These are phyloP conservation scores for Acrocephalus scirpaceus DNA, from an alignment of 2,797 vertebrate species.

Conservation along the genomic window DNA sequence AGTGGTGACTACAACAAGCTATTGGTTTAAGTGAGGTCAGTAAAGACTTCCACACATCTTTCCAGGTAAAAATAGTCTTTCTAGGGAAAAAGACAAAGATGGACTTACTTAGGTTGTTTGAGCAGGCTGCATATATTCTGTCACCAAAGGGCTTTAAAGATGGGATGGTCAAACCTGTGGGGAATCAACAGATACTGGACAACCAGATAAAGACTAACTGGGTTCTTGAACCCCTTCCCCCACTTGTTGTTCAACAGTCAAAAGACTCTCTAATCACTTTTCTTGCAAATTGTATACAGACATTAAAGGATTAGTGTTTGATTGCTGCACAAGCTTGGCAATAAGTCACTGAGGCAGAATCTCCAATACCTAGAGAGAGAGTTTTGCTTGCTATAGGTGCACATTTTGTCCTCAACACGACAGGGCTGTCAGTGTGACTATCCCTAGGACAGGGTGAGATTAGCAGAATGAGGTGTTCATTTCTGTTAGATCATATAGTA, in stretches of 20 bases:
- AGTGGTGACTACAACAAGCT: rapidly evolving
- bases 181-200: background rate
- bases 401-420: background rate
- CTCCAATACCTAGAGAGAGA: background rate
- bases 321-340: background rate
- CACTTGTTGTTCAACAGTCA: background rate
- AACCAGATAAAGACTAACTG: background rate
- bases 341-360: background rate
- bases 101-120: background rate
- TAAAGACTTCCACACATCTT: background rate
- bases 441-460: background rate
- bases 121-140: background rate
- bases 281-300: background rate
- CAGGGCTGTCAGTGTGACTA: background rate
- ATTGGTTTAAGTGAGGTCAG: background rate
- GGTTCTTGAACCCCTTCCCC: background rate
- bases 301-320: background rate
- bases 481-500: background rate
- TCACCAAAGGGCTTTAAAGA: background rate
- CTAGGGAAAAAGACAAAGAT: background rate
- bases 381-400: background rate
- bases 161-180: background rate
- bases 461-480: background rate
- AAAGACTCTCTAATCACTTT: background rate
- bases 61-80: background rate